phyloP scores from a whole-genome alignment of 2,797 vertebrate genomes.

The Oryzias dopingdopingensis region DNA sequence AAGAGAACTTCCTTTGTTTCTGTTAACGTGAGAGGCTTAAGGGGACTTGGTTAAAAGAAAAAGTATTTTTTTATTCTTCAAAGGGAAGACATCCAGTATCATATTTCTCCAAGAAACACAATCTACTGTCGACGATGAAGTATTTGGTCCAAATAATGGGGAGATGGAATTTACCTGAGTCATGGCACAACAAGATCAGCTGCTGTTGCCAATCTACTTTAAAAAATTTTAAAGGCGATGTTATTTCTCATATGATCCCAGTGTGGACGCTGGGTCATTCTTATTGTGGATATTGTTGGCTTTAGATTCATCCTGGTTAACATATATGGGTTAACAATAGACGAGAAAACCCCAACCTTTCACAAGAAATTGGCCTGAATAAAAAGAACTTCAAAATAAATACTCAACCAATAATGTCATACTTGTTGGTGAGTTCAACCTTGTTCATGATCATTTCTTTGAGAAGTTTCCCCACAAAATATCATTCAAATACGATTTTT shows the following conservation, averaged over 20 bases:
- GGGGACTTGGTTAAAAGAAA: background rate
- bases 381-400: too few relatives aligned
- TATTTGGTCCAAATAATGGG: background rate
- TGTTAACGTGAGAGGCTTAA: background rate
- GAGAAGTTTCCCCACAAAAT: too few relatives aligned
- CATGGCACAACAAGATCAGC: background rate
- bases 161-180: background rate
- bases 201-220: background rate
- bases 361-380: too few relatives aligned
- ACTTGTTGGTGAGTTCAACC: too few relatives aligned
- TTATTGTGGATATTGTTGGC: background rate
- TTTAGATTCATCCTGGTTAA: too few relatives aligned
- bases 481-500: too few relatives aligned
- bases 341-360: too few relatives aligned
- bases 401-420: too few relatives aligned
- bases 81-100: background rate
- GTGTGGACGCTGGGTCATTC: background rate
- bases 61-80: background rate
- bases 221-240: background rate
- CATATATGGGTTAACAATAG: too few relatives aligned
- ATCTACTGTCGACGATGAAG: background rate
- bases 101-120: background rate
- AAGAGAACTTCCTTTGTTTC: background rate
- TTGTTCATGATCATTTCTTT: too few relatives aligned
- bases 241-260: background rate